A percentile compares a stretch with the other conserved stretches of the same genome.
These are phyloP conservation scores for Deilephila elpenor DNA, from an alignment of 2,888 invertebrate genomes.

Conservation along the genomic window DNA sequence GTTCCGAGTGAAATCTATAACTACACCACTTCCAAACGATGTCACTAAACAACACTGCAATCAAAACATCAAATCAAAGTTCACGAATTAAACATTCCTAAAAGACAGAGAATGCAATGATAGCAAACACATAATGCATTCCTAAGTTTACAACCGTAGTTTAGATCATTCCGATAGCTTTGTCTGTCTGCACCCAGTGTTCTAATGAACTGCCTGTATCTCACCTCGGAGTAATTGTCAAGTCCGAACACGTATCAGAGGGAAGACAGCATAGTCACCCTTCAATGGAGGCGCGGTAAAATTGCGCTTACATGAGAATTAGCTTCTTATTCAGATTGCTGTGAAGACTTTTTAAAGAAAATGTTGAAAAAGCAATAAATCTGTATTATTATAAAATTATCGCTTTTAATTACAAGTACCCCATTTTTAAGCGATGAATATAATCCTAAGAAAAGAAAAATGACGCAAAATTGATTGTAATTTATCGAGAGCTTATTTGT, in stretches of 20 bases:
- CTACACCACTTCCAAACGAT: too few relatives aligned
- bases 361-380: too few relatives aligned
- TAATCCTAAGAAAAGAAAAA: too few relatives aligned
- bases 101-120: constrained; percentile 11
- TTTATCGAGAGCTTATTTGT: too few relatives aligned
- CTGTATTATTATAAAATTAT: too few relatives aligned
- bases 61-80: not conserved
- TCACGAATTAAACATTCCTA: not conserved
- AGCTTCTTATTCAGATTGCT: not conserved
- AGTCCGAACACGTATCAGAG: constrained; percentile 77
- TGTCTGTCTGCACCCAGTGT: constrained; percentile 56
- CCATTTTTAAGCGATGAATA: too few relatives aligned
- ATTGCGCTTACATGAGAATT: constrained; percentile 50
- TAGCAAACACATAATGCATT: constrained; percentile 14
- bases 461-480: too few relatives aligned
- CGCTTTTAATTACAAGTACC: too few relatives aligned
- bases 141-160: constrained; percentile 8
- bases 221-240: constrained; percentile 68
- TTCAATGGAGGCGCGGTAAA: constrained; percentile 62
- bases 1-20: too few relatives aligned
- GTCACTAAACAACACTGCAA: not conserved
- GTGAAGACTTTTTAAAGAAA: too few relatives aligned
- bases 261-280: constrained; percentile 71
- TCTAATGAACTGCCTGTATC: constrained; percentile 76
- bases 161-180: constrained; percentile 37